These are phyloP conservation scores for Erebia ligea DNA, from an alignment of 2,888 invertebrate genomes.

Conservation along the genomic window DNA sequence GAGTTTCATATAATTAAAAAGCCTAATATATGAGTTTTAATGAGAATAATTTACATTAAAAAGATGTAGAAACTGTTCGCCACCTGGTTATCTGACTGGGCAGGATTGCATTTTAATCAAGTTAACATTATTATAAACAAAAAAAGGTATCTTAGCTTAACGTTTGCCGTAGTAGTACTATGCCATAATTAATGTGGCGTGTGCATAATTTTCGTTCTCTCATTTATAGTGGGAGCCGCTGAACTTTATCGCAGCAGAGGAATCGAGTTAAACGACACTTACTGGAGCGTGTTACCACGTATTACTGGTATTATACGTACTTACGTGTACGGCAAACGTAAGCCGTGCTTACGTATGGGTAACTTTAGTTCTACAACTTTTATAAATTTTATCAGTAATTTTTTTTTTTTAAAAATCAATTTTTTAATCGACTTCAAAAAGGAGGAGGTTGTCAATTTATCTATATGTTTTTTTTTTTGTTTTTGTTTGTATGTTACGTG, in stretches of 20 bases:
- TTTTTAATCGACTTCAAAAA: no score
- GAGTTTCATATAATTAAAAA: no score
- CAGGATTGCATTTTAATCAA: background rate
- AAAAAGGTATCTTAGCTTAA: background rate
- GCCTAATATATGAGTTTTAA: no score
- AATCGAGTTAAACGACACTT: constrained; percentile 23
- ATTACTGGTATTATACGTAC: background rate
- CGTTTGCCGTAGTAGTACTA: constrained; percentile 12
- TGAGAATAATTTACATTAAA: no score
- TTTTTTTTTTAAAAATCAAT: no score
- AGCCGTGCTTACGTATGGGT: no score
- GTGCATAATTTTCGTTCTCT: constrained; percentile 24
- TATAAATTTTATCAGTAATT: no score
- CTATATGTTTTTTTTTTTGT: no score
- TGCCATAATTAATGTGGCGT: constrained; percentile 24
- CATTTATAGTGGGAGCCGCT: constrained; percentile 27
- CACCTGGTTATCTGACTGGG: background rate
- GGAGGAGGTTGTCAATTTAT: no score
- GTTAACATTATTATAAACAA: background rate
- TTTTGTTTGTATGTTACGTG: no score
- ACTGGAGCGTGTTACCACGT: constrained; percentile 10
- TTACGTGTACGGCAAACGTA: constrained; percentile 2
- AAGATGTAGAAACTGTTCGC: no score
- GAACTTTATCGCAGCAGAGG: constrained; percentile 23
- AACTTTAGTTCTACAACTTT: no score